These are phyloP conservation scores for Gallinago media DNA, from an alignment of 2,113 vertebrate genomes.

Conservation along the genomic window DNA sequence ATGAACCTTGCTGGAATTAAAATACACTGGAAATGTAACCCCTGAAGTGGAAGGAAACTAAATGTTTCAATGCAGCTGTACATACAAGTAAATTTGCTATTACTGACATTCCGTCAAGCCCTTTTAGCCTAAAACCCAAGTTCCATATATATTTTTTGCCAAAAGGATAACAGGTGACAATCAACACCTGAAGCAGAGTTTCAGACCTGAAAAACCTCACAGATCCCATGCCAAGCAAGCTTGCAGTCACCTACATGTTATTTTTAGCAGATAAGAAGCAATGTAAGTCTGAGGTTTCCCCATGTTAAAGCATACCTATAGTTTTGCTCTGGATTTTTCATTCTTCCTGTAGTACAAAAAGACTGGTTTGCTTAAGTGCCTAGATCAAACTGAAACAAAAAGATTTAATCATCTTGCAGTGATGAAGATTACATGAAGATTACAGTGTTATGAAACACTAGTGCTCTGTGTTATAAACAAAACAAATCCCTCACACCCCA, in stretches of 20 bases:
- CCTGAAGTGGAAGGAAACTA: background rate
- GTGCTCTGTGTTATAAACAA: background rate
- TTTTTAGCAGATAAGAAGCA: background rate
- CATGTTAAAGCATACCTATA: background rate
- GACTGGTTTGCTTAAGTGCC: background rate
- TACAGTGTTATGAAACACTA: background rate
- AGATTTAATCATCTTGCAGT: background rate
- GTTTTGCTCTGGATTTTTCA: background rate
- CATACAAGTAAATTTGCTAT: background rate
- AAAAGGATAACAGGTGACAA: background rate
- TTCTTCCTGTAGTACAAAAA: background rate
- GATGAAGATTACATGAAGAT: background rate
- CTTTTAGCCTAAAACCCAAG: background rate
- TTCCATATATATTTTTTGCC: background rate
- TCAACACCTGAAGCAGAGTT: background rate
- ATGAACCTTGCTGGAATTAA: constrained; percentile 10
- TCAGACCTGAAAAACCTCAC: background rate
- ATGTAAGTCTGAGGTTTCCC: background rate
- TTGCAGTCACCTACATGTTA: background rate
- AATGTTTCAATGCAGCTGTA: background rate
- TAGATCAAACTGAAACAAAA: background rate
- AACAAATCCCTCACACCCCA: background rate
- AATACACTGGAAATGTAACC: constrained; percentile 2
- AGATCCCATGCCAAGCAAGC: background rate
- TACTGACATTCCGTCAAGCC: background rate